Percentiles rank a stretch among this genome's conserved stretches.
Conservation (phyloP, 2,113 vertebrate species). For the Oncorhynchus nerka region DNA sequence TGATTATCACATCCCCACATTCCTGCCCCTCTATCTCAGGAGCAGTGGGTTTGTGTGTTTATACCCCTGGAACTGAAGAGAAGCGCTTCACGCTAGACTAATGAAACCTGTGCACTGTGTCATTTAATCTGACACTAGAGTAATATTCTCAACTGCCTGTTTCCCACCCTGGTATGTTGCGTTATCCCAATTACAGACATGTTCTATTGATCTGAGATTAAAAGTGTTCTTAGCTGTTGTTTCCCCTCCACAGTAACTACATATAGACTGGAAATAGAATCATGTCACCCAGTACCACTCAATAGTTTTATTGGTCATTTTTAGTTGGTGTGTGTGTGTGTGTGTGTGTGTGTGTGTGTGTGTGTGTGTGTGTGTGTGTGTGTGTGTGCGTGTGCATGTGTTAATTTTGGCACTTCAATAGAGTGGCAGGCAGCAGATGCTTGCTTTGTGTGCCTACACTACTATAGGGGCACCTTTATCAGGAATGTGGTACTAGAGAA, state of each 20-base stretch:
- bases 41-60: background rate
- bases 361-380: background rate
- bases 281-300: too few relatives aligned
- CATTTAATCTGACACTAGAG: conserved; percentile 55
- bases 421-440: too few relatives aligned
- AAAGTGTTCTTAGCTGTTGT: conserved; percentile 32
- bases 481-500: too few relatives aligned
- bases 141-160: conserved; percentile 57
- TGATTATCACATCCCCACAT: background rate
- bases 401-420: background rate
- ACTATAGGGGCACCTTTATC: too few relatives aligned
- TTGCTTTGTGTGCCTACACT: too few relatives aligned
- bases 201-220: conserved; percentile 55
- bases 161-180: conserved; percentile 47
- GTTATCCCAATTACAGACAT: conserved; percentile 48
- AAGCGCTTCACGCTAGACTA: conserved; percentile 19
- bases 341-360: background rate
- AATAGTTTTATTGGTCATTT: background rate
- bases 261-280: conserved; percentile 22
- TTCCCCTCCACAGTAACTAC: conserved; percentile 33
- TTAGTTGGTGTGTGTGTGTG: background rate
- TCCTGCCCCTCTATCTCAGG: background rate
- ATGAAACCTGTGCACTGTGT: conserved; percentile 36
- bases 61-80: background rate
- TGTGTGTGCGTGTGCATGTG: background rate